phyloP scores from a whole-genome alignment of 2,113 vertebrate genomes.

The Cyprinodon variegatus region DNA sequence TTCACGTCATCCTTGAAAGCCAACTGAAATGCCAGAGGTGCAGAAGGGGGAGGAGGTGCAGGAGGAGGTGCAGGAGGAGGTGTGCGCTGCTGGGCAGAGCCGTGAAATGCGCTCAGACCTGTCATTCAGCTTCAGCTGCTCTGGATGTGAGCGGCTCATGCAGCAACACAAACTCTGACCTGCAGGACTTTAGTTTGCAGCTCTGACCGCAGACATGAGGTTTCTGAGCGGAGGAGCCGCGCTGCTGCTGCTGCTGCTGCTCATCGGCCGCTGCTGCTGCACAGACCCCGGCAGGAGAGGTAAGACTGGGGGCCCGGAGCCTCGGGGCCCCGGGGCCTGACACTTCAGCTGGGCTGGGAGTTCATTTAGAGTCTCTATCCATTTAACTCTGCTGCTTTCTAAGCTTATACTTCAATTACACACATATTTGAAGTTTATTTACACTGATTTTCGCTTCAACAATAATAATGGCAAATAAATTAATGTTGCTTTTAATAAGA shows the following conservation, averaged over 20 bases:
- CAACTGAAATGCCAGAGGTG: conserved; percentile 1
- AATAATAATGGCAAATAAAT: not conserved
- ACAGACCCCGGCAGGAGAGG: conserved; percentile 46
- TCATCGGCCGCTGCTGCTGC: conserved; percentile 49
- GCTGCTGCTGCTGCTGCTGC: conserved; percentile 45
- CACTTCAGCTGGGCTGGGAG: too few species aligned
- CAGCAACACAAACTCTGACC: not conserved
- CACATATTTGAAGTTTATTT: not conserved
- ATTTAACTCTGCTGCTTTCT: too few species aligned
- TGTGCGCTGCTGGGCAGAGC: not conserved
- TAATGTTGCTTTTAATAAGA: not conserved
- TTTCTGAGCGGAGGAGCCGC: conserved; percentile 3
- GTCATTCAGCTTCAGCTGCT: conserved; percentile 4
- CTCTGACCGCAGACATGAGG: conserved; percentile 22
- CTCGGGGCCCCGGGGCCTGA: not conserved
- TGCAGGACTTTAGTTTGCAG: not conserved
- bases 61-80: conserved; percentile 6
- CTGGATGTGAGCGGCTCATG: conserved; percentile 7
- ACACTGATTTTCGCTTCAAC: too few species aligned
- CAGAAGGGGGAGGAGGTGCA: not conserved
- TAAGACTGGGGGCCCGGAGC: conserved; percentile 24
- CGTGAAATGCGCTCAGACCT: not conserved
- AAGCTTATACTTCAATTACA: too few species aligned
- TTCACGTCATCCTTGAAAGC: not conserved
- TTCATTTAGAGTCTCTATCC: not conserved